Conservation (phyloP, 2,888 invertebrate genomes). For the Oasisia sp. region DNA sequence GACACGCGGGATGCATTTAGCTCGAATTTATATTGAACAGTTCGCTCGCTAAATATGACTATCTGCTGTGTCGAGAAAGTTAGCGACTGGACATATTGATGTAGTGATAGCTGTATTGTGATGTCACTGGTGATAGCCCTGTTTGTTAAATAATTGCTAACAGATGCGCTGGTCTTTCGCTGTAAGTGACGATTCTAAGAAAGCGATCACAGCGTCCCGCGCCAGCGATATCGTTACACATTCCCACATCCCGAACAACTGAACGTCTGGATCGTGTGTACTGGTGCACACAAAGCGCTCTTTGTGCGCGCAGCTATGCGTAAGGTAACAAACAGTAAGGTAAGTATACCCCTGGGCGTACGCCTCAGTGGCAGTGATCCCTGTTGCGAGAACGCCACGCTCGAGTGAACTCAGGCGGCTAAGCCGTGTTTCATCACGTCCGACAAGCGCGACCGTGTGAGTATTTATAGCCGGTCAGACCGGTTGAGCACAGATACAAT, state of each 20-base stretch:
- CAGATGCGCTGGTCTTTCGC: not conserved
- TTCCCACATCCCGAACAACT: not conserved
- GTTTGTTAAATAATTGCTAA: not conserved
- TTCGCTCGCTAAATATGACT: not conserved
- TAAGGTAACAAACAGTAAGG: not conserved
- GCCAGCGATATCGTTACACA: not conserved
- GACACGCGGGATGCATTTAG: not conserved
- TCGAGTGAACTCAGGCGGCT: not conserved
- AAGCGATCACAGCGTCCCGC: not conserved
- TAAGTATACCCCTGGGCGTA: constrained; percentile 10
- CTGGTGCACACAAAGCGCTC: not conserved
- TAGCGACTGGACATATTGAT: not conserved
- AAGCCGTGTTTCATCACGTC: not conserved
- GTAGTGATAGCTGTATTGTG: not conserved
- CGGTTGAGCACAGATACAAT: constrained; percentile 13
- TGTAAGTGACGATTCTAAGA: not conserved
- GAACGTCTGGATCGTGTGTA: not conserved
- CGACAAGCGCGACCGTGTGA: not conserved
- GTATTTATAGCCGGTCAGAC: constrained; percentile 17
- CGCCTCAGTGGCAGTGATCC: not conserved
- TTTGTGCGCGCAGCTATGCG: not conserved
- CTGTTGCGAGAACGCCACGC: not conserved
- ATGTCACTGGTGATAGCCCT: not conserved
- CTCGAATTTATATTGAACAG: not conserved
- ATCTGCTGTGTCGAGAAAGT: not conserved